Conservation (phyloP, 2,113 vertebrate genomes). For the Strigops habroptila region DNA sequence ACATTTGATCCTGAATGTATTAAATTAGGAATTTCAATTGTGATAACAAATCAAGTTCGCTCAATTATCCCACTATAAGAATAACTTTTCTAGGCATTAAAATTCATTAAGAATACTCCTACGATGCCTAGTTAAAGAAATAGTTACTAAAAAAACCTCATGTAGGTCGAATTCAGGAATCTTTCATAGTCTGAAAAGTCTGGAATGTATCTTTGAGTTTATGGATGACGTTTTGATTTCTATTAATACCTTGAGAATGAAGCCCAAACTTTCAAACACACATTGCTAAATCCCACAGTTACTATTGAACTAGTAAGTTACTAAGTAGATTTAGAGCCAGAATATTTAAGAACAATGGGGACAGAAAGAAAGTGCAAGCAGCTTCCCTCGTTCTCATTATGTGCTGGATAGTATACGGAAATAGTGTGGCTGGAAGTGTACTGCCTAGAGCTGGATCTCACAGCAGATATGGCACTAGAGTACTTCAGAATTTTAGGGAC, state of each 20-base stretch:
- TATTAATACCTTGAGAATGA: not conserved
- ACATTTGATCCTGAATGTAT: not conserved
- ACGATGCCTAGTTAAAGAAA: not conserved
- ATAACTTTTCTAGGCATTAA: not conserved
- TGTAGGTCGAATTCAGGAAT: not conserved
- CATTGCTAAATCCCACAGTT: not conserved
- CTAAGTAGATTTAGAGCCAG: not conserved
- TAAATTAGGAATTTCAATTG: slow-evolving; percentile 22
- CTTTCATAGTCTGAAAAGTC: not conserved
- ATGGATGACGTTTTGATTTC: not conserved
- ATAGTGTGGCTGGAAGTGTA: not conserved
- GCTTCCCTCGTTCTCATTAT: not conserved
- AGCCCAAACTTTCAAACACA: not conserved
- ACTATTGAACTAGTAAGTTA: not conserved
- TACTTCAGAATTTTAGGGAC: not conserved
- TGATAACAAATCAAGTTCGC: not conserved
- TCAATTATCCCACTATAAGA: not conserved
- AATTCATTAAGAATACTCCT: not conserved
- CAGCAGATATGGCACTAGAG: not conserved
- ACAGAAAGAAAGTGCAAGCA: not conserved
- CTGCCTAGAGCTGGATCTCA: not conserved
- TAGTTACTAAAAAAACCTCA: not conserved
- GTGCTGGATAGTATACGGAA: not conserved
- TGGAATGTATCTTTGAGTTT: not conserved
- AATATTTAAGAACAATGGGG: not conserved